A percentile compares a stretch with the other conserved stretches of the same genome.
Conservation (phyloP, 1,140 invertebrate species). For the Lasioglossum albipes region DNA sequence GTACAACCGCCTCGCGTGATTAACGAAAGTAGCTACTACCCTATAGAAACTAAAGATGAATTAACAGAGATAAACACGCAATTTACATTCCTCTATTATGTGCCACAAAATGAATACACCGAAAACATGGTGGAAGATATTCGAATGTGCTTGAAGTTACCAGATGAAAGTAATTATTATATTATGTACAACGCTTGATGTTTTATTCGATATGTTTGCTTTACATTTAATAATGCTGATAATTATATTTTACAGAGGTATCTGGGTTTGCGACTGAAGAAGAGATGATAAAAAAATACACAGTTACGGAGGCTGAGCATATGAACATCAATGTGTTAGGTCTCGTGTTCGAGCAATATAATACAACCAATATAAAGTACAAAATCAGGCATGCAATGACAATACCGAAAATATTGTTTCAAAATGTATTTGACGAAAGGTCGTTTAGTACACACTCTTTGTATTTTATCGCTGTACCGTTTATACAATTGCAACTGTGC, state of each 20-base stretch:
- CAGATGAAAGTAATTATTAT: conserved; percentile 60
- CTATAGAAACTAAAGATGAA: conserved; percentile 47
- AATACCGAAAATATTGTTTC: conserved; percentile 67
- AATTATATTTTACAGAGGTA: conserved; percentile 54
- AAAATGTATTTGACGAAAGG: conserved; percentile 39
- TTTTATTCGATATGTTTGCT: background rate
- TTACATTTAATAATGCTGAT: conserved; percentile 8
- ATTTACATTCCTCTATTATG: conserved; percentile 62
- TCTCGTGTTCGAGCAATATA: conserved; percentile 68
- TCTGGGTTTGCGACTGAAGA: conserved; percentile 69
- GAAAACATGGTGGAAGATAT: conserved; percentile 60
- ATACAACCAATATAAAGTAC: conserved; percentile 67
- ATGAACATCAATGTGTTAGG: conserved; percentile 50
- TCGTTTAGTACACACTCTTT: background rate
- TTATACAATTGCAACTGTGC: conserved; percentile 73
- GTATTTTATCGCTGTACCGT: conserved; percentile 48
- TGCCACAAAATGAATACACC: conserved; percentile 65
- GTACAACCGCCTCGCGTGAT: conserved; percentile 54
- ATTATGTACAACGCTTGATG: background rate
- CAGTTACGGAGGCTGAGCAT: conserved; percentile 52
- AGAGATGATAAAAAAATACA: conserved; percentile 68
- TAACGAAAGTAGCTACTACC: conserved; percentile 65
- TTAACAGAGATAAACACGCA: conserved; percentile 49
- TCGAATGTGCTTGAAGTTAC: conserved; percentile 63
- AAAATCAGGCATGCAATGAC: conserved; percentile 65